Conservation (phyloP, 2,797 vertebrate species). For the Girardinus metallicus region DNA sequence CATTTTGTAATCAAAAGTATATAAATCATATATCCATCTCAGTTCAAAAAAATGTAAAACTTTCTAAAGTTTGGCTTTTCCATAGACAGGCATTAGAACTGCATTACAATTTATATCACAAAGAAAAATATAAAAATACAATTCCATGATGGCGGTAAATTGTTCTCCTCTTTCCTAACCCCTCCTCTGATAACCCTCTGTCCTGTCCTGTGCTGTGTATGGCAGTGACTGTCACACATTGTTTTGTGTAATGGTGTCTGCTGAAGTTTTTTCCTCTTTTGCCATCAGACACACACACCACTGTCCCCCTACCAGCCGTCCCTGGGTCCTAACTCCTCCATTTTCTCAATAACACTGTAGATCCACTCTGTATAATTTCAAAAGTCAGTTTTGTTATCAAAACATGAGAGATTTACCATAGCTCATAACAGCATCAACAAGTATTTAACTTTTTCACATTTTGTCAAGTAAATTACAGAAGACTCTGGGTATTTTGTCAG, state of each 20-base stretch:
- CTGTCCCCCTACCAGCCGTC: slow-evolving; percentile 66
- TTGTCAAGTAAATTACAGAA: not conserved
- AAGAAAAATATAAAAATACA: slow-evolving; percentile 20
- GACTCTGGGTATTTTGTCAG: not conserved
- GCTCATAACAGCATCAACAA: not conserved
- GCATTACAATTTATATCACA: slow-evolving; percentile 21
- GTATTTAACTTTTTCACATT: not conserved
- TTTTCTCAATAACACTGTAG: not conserved
- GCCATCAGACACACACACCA: slow-evolving; percentile 78
- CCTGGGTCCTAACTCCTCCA: slow-evolving; percentile 78
- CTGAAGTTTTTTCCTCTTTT: slow-evolving; percentile 46
- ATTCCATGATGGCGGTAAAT: slow-evolving; percentile 32
- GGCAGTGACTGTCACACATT: slow-evolving; percentile 87
- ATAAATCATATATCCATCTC: not conserved
- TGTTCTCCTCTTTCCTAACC: slow-evolving; percentile 40
- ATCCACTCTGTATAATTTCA: not conserved
- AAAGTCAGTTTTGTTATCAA: not conserved
- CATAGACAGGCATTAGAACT: not conserved
- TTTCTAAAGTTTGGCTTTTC: not conserved
- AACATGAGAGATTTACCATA: not conserved
- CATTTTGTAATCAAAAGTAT: not conserved
- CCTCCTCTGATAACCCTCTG: slow-evolving; percentile 39
- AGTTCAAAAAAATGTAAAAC: not conserved
- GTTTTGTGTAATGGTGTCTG: slow-evolving; percentile 66
- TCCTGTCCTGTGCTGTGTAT: slow-evolving; percentile 76